Percentiles rank a stretch among this genome's conserved stretches.
Evolutionary conservation across 1,140 invertebrate genomes (phyloP).

Genomic region (Musca vetustissima): DNA sequence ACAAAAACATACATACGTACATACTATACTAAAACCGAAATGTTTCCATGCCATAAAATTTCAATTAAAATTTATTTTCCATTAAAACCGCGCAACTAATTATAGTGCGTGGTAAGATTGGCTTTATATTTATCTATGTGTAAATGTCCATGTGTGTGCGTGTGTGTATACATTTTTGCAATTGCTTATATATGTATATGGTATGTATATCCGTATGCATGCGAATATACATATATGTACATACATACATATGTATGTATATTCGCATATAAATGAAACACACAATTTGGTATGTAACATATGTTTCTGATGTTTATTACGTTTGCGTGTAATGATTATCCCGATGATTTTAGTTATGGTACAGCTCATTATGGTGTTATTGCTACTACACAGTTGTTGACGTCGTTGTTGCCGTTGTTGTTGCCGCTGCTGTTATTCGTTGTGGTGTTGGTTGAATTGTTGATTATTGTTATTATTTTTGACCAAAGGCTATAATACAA

Average conservation of each 20-base stretch:
- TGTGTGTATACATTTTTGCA: not conserved
- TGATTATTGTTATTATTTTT: too few relatives aligned
- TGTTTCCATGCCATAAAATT: conserved; percentile 17
- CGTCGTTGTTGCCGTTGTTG: too few relatives aligned
- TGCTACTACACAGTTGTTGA: too few relatives aligned
- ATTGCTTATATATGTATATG: not conserved
- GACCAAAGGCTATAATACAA: too few relatives aligned
- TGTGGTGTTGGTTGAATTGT: too few relatives aligned
- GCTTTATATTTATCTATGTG: not conserved
- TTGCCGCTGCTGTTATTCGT: too few relatives aligned
- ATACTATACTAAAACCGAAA: too few relatives aligned
- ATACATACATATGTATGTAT: too few relatives aligned
- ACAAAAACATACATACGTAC: too few relatives aligned
- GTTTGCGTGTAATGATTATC: conserved; percentile 19
- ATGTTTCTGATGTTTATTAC: conserved; percentile 18
- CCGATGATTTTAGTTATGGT: conserved; percentile 1
- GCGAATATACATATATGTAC: too few relatives aligned
- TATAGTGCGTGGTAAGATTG: conserved; percentile 12
- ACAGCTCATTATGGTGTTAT: too few relatives aligned
- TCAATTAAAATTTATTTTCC: conserved; percentile 19
- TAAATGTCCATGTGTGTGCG: not conserved
- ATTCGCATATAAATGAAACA: too few relatives aligned
- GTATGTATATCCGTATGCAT: not conserved
- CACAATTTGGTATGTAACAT: not conserved
- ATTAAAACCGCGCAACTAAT: conserved; percentile 18